Evolutionary conservation across 2,797 vertebrate genomes (phyloP).

Genomic region (Acanthurus tractus): DNA sequence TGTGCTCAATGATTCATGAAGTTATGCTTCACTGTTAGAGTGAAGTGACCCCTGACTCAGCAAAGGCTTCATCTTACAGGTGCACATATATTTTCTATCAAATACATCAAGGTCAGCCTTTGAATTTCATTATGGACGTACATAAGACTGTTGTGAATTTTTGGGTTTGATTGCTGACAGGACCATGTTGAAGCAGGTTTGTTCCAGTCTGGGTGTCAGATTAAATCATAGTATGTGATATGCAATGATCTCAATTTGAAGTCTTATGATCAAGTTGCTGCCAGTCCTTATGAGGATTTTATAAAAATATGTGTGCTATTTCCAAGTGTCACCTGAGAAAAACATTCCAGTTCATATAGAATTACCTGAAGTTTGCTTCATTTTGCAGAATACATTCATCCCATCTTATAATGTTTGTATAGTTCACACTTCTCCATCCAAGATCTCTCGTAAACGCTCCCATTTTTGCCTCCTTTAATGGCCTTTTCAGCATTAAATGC

Average conservation of each 20-base stretch:
- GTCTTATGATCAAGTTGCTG: neutral
- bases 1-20: constrained; percentile 12
- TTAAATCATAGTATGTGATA: neutral
- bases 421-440: too few species aligned
- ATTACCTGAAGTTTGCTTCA: neutral
- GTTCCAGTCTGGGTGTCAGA: neutral
- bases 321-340: neutral
- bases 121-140: neutral
- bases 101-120: constrained; percentile 3
- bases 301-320: neutral
- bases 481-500: neutral
- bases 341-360: neutral
- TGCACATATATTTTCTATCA: neutral
- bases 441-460: neutral
- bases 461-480: too few species aligned
- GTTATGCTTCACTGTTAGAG: neutral
- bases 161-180: neutral
- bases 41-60: neutral
- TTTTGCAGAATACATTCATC: neutral
- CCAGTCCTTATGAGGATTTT: neutral
- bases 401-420: neutral
- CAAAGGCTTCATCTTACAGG: neutral
- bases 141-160: neutral
- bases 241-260: neutral
- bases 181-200: neutral